These are phyloP conservation scores for Betta splendens DNA, from an alignment of 2,797 vertebrate genomes.

Conservation along the genomic window DNA sequence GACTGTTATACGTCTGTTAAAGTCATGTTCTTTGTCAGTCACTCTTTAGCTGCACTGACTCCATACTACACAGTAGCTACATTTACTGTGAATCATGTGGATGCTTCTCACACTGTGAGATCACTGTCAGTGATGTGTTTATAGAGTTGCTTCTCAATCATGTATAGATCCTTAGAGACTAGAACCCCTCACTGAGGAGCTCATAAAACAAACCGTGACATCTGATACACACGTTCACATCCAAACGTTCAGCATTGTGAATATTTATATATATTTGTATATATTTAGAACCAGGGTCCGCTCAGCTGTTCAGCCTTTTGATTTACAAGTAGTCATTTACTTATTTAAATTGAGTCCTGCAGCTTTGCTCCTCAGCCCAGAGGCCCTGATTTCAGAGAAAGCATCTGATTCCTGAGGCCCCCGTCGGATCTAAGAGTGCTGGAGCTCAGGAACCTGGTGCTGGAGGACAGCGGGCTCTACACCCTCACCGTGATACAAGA, in stretches of 20 bases:
- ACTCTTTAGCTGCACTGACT: neutral
- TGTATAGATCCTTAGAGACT: conserved; percentile 4
- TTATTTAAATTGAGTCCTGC: neutral
- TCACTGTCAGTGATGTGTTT: conserved; percentile 26
- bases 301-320: neutral
- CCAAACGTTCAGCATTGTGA: neutral
- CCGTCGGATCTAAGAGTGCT: no score
- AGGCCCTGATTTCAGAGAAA: neutral
- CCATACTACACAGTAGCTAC: neutral
- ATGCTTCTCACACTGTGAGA: neutral
- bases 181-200: conserved; percentile 47
- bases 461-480: conserved; percentile 66
- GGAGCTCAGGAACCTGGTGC: conserved; percentile 65
- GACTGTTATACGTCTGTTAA: no score
- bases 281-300: no score
- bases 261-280: no score
- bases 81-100: conserved; percentile 17
- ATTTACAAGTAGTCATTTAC: neutral
- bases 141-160: conserved; percentile 56
- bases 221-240: neutral
- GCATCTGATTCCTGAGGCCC: neutral
- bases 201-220: conserved; percentile 57
- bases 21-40: neutral
- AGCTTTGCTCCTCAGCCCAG: neutral
- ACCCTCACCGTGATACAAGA: conserved; percentile 48